phyloP scores from a whole-genome alignment of 2,888 invertebrate species.

The Panzeria rudis region DNA sequence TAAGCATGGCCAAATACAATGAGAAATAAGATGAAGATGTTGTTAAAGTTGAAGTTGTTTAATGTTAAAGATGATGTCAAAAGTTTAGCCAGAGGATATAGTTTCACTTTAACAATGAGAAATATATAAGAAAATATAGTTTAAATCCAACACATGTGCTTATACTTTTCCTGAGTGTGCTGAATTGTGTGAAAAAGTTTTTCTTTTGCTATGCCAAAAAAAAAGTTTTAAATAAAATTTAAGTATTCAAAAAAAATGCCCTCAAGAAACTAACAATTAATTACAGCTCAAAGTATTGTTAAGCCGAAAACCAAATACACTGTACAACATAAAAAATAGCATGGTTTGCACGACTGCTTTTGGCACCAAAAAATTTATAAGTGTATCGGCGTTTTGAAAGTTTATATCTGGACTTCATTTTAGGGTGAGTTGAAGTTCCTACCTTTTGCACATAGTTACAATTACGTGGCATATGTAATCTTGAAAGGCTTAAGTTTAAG shows the following conservation, averaged over 20 bases:
- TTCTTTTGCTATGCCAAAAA: background rate
- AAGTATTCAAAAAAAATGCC: background rate
- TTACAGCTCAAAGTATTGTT: too few species aligned
- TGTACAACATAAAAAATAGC: too few species aligned
- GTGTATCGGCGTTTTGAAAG: too few species aligned
- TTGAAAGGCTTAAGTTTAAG: too few species aligned
- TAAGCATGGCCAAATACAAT: constrained; percentile 17
- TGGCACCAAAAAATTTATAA: too few species aligned
- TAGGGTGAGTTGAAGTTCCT: too few species aligned
- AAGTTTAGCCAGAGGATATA: constrained; percentile 66
- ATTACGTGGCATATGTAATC: too few species aligned
- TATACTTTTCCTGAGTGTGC: background rate
- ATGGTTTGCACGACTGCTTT: too few species aligned
- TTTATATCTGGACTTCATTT: too few species aligned
- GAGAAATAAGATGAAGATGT: constrained; percentile 52
- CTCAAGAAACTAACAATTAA: background rate
- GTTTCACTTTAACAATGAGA: constrained; percentile 70
- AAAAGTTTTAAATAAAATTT: background rate
- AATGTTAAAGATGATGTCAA: constrained; percentile 69
- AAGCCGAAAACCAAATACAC: too few species aligned
- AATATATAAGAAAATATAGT: constrained; percentile 32
- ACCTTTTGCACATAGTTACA: too few species aligned
- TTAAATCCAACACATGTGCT: background rate
- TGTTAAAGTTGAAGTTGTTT: constrained; percentile 36
- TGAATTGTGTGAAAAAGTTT: background rate